Evolutionary conservation across 2,888 invertebrate genomes (phyloP), one percentile per base, ranked within the genome.

Genomic region (Pristionchus japonicus): DNA sequence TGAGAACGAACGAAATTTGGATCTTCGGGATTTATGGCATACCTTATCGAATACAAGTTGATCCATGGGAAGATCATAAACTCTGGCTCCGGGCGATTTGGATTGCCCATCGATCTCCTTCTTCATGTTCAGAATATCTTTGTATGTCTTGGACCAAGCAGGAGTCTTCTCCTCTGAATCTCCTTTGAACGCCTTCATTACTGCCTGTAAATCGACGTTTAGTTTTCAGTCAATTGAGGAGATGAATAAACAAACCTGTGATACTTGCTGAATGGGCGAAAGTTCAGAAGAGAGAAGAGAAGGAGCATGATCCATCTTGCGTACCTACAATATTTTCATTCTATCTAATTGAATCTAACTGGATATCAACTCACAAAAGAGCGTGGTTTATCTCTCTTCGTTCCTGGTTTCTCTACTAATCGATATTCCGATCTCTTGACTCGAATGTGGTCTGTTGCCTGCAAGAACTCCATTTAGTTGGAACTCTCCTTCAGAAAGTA

Each of bases 21-120:
- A 23, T n/a, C n/a, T n/a, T n/a, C n/a, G n/a, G n/a, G n/a, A n/a
- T n/a, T n/a, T n/a, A n/a, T n/a, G n/a, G n/a, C n/a, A n/a, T n/a
- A 91, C 84, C 64, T 61, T 86, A 86, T 90, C 92, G 86, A 93
- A 77, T 7, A 93, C 93, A 61, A 93, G 88, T 74, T 93, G 92
- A 74, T 91, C 91, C 92, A 93, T 93, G 52, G 93, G 77, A 80
- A 92, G 89, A 74, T 93, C 93, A 88, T 93, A 93, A 0, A 93
- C 91, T 47, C 92, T 89, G 3, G 93, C 92, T 82, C 93, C 93
- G 1, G 92, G 91, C 57, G 90, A 90, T 31, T 90, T 91, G 6
- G 91, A 74, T 37, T 84, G 88, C 27, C 49, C 37, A 49, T 83
- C 88, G 1, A 82, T 86, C 31, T 86, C 70, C 67, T 70, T 86